These are phyloP conservation scores for rat (Rattus norvegicus) DNA, from an alignment of 2,113 vertebrate genomes.

Conservation along the genomic window GRCr8 NC_086019.1:185667501-185668000, in stretches of 20 bases:
- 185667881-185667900: neutral
- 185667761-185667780: neutral
- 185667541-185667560: constrained; percentile 50
- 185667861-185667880: neutral
- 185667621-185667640: neutral
- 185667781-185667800: neutral
- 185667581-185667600: neutral
- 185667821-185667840: neutral
- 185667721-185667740: neutral
- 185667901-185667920: neutral
- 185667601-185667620: constrained; percentile 7
- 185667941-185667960: neutral
- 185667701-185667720: neutral
- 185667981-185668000: neutral
- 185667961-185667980: neutral
- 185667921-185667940: neutral
- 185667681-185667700: neutral
- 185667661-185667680: constrained; percentile 27
- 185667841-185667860: neutral
- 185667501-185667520: constrained; percentile 96
- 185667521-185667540: constrained; percentile 92
- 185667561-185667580: neutral
- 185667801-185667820: neutral
- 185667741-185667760: neutral
- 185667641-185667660: neutral